Conservation (phyloP, 2,888 invertebrate species). For the Campaea margaritaria region DNA sequence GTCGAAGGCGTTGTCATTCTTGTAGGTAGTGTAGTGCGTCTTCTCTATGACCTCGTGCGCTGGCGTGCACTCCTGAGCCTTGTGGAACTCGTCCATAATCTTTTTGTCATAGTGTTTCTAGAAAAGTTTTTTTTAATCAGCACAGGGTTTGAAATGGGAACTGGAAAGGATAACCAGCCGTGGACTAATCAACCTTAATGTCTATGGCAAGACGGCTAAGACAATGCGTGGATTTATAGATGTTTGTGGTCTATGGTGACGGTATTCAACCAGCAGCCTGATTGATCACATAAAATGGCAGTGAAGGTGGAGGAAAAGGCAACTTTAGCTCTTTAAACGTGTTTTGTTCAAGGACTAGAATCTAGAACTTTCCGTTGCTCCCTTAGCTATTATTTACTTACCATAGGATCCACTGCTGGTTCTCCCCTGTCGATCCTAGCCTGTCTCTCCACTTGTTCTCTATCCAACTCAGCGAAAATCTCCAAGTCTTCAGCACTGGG, state of each 20-base stretch:
- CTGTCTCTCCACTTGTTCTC: constrained; percentile 67
- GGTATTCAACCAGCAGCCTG: too few relatives aligned
- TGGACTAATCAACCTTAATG: too few relatives aligned
- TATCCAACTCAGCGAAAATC: constrained; percentile 73
- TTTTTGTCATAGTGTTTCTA: constrained; percentile 74
- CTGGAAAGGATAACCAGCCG: too few relatives aligned
- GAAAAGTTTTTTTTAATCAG: not conserved
- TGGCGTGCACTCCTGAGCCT: constrained; percentile 56
- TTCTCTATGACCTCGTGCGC: constrained; percentile 62
- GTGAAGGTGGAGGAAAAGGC: too few relatives aligned
- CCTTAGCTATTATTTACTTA: constrained; percentile 33
- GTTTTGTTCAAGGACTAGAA: too few relatives aligned
- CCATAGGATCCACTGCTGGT: constrained; percentile 77
- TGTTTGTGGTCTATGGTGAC: too few relatives aligned
- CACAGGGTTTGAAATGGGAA: too few relatives aligned
- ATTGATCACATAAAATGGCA: too few relatives aligned
- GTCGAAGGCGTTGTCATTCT: constrained; percentile 70
- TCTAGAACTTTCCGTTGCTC: too few relatives aligned
- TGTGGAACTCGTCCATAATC: constrained; percentile 68
- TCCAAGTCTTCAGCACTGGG: constrained; percentile 75
- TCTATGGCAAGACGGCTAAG: too few relatives aligned
- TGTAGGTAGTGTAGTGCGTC: constrained; percentile 60
- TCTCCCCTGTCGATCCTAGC: constrained; percentile 77
- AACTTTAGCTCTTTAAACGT: too few relatives aligned
- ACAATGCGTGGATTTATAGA: too few relatives aligned